Evolutionary conservation across 2,113 vertebrate species (phyloP).

Genomic region (Phalacrocorax pelagicus): DNA sequence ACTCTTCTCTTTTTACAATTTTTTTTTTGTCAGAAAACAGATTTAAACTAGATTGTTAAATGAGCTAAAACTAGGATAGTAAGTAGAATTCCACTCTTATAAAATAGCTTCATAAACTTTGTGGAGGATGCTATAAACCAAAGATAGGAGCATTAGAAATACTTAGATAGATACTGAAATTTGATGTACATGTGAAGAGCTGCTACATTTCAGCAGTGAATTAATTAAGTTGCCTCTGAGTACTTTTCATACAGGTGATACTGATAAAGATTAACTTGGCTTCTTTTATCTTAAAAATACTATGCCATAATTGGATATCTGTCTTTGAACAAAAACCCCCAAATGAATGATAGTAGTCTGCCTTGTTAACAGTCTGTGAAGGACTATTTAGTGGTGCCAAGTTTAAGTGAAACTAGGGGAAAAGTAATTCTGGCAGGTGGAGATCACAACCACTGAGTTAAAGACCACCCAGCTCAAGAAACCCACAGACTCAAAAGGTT

Average conservation of each 20-base stretch:
- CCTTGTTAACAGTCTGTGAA: too few species aligned
- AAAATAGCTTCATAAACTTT: not conserved
- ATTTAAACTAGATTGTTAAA: not conserved
- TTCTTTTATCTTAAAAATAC: too few species aligned
- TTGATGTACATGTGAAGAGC: rapidly evolving
- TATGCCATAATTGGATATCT: too few species aligned
- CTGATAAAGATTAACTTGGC: too few species aligned
- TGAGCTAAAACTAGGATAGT: not conserved
- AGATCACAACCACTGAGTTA: too few species aligned
- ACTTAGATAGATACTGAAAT: not conserved
- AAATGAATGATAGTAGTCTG: too few species aligned
- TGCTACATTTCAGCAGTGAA: not conserved
- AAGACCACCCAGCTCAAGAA: too few species aligned
- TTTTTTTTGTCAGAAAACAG: not conserved
- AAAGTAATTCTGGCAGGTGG: too few species aligned
- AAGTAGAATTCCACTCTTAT: not conserved
- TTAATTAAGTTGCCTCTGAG: not conserved
- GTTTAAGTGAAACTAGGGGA: too few species aligned
- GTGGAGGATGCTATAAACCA: not conserved
- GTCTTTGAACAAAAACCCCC: too few species aligned
- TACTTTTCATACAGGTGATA: not conserved
- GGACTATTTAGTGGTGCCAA: too few species aligned
- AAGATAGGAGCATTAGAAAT: not conserved
- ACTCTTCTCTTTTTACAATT: not conserved
- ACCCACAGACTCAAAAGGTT: too few species aligned